Conservation (phyloP, 2,888 invertebrate species). For the Euproctis similis region DNA sequence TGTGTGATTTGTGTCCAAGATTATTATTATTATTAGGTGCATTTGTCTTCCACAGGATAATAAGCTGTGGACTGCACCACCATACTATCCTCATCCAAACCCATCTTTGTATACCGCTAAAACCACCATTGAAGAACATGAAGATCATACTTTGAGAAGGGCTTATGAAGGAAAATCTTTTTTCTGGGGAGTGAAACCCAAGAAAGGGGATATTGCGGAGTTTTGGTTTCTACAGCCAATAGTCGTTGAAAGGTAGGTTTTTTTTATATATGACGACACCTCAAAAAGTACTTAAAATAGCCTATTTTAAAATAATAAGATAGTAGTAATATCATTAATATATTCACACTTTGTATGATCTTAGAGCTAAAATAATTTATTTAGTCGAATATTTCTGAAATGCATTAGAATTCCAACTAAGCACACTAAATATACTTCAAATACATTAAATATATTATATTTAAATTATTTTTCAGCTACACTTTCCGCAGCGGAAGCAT, state of each 20-base stretch:
- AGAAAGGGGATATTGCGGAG: constrained; percentile 85
- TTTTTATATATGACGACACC: too few species aligned
- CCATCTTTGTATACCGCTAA: constrained; percentile 80
- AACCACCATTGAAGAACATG: constrained; percentile 86
- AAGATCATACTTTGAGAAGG: constrained; percentile 83
- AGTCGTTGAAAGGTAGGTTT: constrained; percentile 79
- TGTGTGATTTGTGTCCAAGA: too few species aligned
- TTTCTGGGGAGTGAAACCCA: constrained; percentile 94
- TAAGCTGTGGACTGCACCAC: constrained; percentile 88
- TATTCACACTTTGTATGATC: too few species aligned
- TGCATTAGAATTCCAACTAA: too few species aligned
- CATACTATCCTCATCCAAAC: constrained; percentile 87
- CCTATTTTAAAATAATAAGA: too few species aligned
- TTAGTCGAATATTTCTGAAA: too few species aligned
- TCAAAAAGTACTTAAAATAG: too few species aligned
- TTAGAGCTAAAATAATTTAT: too few species aligned
- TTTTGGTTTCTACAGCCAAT: constrained; percentile 87
- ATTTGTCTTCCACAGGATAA: constrained; percentile 80
- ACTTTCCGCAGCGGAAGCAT: constrained; percentile 91
- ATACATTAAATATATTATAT: too few species aligned
- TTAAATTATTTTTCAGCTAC: constrained; percentile 80
- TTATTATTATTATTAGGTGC: too few species aligned
- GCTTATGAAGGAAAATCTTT: constrained; percentile 92
- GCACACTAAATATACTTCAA: too few species aligned
- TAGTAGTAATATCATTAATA: too few species aligned